These are phyloP conservation scores for Sebastes nivosus DNA, from an alignment of 2,797 vertebrate species.

Conservation along the genomic window DNA sequence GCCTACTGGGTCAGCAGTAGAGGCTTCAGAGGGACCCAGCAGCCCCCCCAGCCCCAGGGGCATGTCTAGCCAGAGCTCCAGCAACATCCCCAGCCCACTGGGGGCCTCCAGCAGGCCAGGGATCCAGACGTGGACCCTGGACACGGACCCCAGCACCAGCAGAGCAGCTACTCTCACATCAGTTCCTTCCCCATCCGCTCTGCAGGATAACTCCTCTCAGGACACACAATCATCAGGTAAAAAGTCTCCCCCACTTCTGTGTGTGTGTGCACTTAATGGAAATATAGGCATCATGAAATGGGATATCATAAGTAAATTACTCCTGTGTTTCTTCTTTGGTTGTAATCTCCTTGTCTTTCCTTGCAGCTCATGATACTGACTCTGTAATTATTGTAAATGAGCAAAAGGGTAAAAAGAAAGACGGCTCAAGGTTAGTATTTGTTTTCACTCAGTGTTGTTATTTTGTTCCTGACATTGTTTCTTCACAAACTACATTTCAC, in stretches of 20 bases:
- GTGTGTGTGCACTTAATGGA: not conserved
- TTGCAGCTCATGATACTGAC: slow-evolving; percentile 84
- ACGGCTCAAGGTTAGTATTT: slow-evolving; percentile 83
- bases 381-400: slow-evolving; percentile 94
- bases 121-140: slow-evolving; percentile 66
- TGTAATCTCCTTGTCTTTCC: slow-evolving; percentile 35
- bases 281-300: not conserved
- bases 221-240: slow-evolving; percentile 85
- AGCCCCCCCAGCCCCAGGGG: slow-evolving; percentile 72
- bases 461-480: not conserved
- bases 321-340: not conserved
- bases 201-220: slow-evolving; percentile 83
- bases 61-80: slow-evolving; percentile 78
- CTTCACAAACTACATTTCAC: not conserved
- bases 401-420: slow-evolving; percentile 84
- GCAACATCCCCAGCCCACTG: slow-evolving; percentile 79
- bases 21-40: slow-evolving; percentile 75
- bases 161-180: slow-evolving; percentile 52
- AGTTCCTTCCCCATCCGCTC: slow-evolving; percentile 71
- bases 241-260: not conserved
- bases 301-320: not conserved
- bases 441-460: not conserved
- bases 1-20: slow-evolving; percentile 63
- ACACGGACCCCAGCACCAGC: slow-evolving; percentile 57
- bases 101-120: slow-evolving; percentile 63